These are phyloP conservation scores for Abramis brama DNA, from an alignment of 2,113 vertebrate genomes.

Conservation along the genomic window DNA sequence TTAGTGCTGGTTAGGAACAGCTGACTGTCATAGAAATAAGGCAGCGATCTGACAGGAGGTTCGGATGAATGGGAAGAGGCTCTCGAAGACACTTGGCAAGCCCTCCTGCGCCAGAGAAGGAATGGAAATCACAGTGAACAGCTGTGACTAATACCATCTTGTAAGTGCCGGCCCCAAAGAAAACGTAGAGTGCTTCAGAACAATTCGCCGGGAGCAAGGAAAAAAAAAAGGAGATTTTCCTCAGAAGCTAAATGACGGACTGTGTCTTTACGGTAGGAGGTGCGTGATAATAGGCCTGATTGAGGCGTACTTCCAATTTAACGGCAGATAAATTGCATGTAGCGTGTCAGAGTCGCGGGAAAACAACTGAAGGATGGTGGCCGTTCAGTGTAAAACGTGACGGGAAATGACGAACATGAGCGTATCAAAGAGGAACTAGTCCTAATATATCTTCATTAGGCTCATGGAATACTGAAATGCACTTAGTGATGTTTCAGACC, in stretches of 20 bases:
- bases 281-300: conserved; percentile 70
- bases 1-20: conserved; percentile 61
- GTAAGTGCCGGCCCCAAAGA: conserved; percentile 66
- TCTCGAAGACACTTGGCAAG: conserved; percentile 65
- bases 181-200: conserved; percentile 61
- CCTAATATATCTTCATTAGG: conserved; percentile 50
- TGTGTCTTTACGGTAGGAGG: conserved; percentile 68
- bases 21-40: conserved; percentile 62
- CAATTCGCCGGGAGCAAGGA: conserved; percentile 46
- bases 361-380: conserved; percentile 49
- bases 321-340: conserved; percentile 64
- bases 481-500: conserved; percentile 4
- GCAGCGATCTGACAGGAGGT: conserved; percentile 55
- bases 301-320: conserved; percentile 68
- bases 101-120: conserved; percentile 51
- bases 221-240: conserved; percentile 65
- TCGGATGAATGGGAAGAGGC: conserved; percentile 59
- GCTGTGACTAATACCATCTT: conserved; percentile 67
- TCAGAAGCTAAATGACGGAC: conserved; percentile 73
- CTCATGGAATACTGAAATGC: conserved; percentile 22
- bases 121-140: conserved; percentile 65
- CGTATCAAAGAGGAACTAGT: background rate
- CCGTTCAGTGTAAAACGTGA: background rate
- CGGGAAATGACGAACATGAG: conserved; percentile 11
- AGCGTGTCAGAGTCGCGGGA: background rate